Conservation (phyloP, 1,140 invertebrate genomes). For the Bombus fervidus region DNA sequence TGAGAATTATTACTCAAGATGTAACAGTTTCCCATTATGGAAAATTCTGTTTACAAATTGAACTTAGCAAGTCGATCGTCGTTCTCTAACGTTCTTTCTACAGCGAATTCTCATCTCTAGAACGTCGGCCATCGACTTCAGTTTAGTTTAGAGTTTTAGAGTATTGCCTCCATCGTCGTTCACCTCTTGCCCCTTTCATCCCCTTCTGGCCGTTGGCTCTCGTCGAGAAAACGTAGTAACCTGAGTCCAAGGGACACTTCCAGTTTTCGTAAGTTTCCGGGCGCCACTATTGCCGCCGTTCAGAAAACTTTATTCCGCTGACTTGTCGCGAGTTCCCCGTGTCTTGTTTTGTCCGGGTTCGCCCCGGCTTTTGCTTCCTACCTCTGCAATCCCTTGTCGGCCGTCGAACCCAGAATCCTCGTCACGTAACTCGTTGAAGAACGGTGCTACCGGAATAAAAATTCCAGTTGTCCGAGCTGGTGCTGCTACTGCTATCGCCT, state of each 20-base stretch:
- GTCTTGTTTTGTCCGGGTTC: slow-evolving; percentile 75
- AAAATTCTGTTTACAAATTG: slow-evolving; percentile 76
- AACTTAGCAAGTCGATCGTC: slow-evolving; percentile 64
- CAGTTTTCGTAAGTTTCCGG: slow-evolving; percentile 75
- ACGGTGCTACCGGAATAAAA: slow-evolving; percentile 30
- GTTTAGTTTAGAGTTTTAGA: slow-evolving; percentile 46
- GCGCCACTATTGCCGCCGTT: slow-evolving; percentile 59
- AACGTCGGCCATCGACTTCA: slow-evolving; percentile 64
- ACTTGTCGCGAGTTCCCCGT: slow-evolving; percentile 70
- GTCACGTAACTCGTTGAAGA: slow-evolving; percentile 52
- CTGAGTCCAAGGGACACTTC: slow-evolving; percentile 58
- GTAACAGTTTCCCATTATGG: slow-evolving; percentile 74
- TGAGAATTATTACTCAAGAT: slow-evolving; percentile 38
- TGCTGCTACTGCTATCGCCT: slow-evolving; percentile 19
- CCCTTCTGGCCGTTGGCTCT: not conserved
- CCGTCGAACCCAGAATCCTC: slow-evolving; percentile 59
- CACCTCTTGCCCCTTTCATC: slow-evolving; percentile 25
- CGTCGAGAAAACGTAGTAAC: not conserved
- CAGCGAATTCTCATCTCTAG: slow-evolving; percentile 12
- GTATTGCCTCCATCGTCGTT: slow-evolving; percentile 56
- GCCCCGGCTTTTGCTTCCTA: not conserved
- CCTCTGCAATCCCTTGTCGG: slow-evolving; percentile 11
- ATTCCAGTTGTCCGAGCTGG: slow-evolving; percentile 37
- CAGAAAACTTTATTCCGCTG: slow-evolving; percentile 77
- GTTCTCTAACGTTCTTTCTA: not conserved